Percentiles rank a stretch among this genome's conserved stretches.
Conservation (phyloP, 1,140 invertebrate genomes). For the Asobara japonica region DNA sequence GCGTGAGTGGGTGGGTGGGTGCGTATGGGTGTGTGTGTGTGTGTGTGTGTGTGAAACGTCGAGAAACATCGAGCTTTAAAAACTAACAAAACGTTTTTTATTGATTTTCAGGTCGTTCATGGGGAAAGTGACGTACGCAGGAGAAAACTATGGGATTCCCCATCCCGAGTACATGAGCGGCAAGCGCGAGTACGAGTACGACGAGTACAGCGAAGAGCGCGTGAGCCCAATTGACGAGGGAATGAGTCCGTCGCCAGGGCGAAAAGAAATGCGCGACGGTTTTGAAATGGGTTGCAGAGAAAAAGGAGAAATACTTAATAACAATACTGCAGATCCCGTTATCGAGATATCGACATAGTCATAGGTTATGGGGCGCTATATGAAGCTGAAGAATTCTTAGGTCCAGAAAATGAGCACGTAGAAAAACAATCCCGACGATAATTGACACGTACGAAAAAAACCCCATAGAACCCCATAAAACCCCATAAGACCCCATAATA, state of each 20-base stretch:
- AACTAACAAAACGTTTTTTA: no score
- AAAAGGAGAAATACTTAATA: conserved; percentile 61
- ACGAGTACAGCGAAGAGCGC: conserved; percentile 61
- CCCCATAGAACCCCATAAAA: no score
- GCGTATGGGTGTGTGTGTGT: no score
- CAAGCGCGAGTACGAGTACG: conserved; percentile 65
- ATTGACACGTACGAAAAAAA: no score
- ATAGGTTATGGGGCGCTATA: background rate
- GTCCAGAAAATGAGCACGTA: no score
- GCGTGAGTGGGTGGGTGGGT: no score
- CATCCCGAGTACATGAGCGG: conserved; percentile 55
- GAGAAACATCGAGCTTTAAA: no score
- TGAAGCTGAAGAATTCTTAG: background rate
- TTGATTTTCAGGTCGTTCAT: conserved; percentile 91
- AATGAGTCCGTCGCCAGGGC: conserved; percentile 46
- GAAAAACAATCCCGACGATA: no score
- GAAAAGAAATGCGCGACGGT: conserved; percentile 49
- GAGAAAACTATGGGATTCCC: conserved; percentile 50
- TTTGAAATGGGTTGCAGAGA: conserved; percentile 58
- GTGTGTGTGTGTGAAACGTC: no score
- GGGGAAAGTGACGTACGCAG: conserved; percentile 78
- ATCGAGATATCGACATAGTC: conserved; percentile 64
- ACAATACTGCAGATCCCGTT: conserved; percentile 61
- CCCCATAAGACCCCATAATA: no score
- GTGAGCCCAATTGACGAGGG: conserved; percentile 51